Percentiles rank a stretch among this genome's conserved stretches.
phyloP scores from a whole-genome alignment of 2,113 vertebrate species.

The Periophthalmodon schlosseri region DNA sequence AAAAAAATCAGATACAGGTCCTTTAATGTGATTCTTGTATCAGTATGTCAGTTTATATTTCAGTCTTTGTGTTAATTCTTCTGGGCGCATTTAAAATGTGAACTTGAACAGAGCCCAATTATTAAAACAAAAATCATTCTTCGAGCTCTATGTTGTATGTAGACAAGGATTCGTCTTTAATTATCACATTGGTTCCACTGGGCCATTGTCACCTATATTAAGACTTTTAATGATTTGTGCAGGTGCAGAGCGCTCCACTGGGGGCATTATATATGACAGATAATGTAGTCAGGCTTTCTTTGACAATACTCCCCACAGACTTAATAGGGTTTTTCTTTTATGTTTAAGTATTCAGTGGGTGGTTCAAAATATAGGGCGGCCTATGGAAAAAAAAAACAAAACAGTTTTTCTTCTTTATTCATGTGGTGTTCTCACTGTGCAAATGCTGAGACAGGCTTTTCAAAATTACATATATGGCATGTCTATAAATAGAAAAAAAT shows the following conservation, averaged over 20 bases:
- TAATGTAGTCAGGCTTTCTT: neutral
- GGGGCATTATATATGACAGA: neutral
- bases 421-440: neutral
- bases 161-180: constrained; percentile 12
- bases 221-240: constrained; percentile 8
- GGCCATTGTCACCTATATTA: constrained; percentile 2
- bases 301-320: neutral
- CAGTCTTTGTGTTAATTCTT: too few species aligned
- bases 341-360: neutral
- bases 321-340: neutral
- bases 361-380: constrained; percentile 1
- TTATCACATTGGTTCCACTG: constrained; percentile 7
- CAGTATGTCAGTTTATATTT: too few species aligned
- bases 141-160: neutral
- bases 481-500: constrained; percentile 1
- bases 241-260: neutral
- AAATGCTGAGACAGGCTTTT: constrained; percentile 3
- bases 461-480: neutral
- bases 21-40: too few species aligned
- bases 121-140: too few species aligned
- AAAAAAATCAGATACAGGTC: too few species aligned
- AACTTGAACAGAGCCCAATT: too few species aligned
- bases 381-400: neutral
- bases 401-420: neutral
- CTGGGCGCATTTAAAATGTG: too few species aligned